Conservation (phyloP, 1,140 invertebrate genomes). For the Limonius californicus region DNA sequence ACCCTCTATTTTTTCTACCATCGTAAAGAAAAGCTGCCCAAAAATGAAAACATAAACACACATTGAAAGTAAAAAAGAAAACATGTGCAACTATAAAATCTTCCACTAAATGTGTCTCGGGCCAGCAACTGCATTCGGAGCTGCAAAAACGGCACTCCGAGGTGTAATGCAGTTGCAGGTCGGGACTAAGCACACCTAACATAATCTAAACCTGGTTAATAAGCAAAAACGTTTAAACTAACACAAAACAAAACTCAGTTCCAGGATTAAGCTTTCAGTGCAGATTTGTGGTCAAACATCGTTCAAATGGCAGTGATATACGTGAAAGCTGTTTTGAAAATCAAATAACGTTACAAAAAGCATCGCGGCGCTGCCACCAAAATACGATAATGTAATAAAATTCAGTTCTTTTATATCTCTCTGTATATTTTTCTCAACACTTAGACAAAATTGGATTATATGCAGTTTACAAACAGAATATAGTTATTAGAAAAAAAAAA, state of each 20-base stretch:
- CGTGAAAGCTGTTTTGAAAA: slow-evolving; percentile 19
- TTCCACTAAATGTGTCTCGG: no score
- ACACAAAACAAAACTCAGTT: background rate
- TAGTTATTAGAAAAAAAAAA: no score
- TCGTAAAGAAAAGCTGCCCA: no score
- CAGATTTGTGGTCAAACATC: slow-evolving; percentile 8
- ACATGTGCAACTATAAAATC: no score
- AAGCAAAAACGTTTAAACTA: background rate
- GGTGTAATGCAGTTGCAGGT: no score
- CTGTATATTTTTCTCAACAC: background rate
- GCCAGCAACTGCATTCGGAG: background rate
- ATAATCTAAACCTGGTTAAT: background rate
- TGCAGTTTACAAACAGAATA: no score
- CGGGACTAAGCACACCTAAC: background rate
- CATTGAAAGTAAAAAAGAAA: no score
- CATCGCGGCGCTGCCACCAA: background rate
- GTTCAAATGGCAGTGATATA: slow-evolving; percentile 11
- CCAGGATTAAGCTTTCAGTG: slow-evolving; percentile 5
- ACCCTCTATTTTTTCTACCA: background rate
- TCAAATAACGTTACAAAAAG: background rate
- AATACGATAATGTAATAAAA: background rate
- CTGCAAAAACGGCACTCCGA: no score
- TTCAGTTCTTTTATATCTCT: background rate
- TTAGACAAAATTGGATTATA: background rate
- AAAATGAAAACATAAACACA: no score